Evolutionary conservation across 1,140 invertebrate genomes (phyloP).

Genomic region (Pseudachorutes palmiensis): DNA sequence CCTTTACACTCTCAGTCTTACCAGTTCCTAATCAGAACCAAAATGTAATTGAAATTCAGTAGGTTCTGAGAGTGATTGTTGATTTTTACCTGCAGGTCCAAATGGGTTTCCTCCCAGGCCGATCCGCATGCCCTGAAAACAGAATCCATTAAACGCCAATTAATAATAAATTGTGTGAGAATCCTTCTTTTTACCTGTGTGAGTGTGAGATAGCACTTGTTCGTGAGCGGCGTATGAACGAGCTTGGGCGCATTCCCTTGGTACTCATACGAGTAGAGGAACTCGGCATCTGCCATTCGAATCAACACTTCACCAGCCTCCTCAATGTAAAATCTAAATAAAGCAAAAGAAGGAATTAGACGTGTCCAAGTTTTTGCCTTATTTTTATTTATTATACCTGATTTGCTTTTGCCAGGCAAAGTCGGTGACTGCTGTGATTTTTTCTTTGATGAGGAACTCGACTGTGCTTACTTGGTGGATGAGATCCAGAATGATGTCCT

Average conservation of each 20-base stretch:
- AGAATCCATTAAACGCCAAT: conserved; percentile 29
- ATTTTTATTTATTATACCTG: conserved; percentile 51
- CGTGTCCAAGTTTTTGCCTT: too few relatives aligned
- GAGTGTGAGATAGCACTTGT: conserved; percentile 90
- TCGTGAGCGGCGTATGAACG: conserved; percentile 85
- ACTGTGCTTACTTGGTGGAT: conserved; percentile 83
- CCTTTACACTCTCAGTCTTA: conserved; percentile 96
- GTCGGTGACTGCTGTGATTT: conserved; percentile 55
- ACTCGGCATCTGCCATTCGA: conserved; percentile 75
- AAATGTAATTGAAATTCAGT: too few relatives aligned
- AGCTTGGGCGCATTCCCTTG: conserved; percentile 85
- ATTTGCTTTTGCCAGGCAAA: conserved; percentile 96
- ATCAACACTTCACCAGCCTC: conserved; percentile 43
- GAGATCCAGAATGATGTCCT: conserved; percentile 81
- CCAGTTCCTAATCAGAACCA: conserved; percentile 58
- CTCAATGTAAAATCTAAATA: conserved; percentile 46
- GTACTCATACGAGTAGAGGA: conserved; percentile 95
- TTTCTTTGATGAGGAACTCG: conserved; percentile 60
- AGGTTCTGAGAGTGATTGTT: too few relatives aligned
- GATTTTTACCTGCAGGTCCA: conserved; percentile 83
- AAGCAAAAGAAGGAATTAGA: conserved; percentile 7
- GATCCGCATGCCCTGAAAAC: conserved; percentile 72
- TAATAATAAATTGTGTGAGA: conserved; percentile 25
- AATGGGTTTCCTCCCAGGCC: conserved; percentile 97
- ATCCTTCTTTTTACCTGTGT: conserved; percentile 59